Evolutionary conservation across 2,888 invertebrate genomes (phyloP), one percentile per base, ranked within the genome.

Genomic region (Oegoconia quadripuncta): DNA sequence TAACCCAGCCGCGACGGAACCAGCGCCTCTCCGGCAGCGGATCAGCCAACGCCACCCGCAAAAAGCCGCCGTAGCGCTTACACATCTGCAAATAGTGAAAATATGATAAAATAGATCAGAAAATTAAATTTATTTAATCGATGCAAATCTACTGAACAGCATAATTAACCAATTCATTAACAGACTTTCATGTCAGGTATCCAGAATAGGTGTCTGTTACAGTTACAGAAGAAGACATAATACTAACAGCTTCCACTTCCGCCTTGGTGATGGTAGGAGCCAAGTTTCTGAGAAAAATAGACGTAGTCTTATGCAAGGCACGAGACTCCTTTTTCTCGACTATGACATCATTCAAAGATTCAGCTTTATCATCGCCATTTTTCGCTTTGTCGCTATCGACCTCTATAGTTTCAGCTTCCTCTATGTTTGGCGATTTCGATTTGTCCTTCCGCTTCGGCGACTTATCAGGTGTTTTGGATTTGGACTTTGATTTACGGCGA

Each of bases 1-100:
- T 99, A 22, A 98, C 97, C 99, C 99, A 99, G 26, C 98, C 99
- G 33, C 99, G 92, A 9, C 99, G 92, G 78, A 96, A 95, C 95
- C 98, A 99, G 28, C 97, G 92, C 14, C 98, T 90, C 69, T 99
- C 99, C 0, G 97, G 96, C 63, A 97, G 92, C 0, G 99, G 99
- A 82, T 99, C 99, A 0, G 99, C 98, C 38, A 99, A 90, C 0
- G 98, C 98, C 8, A 99, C 97, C 35, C 99, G 91, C 41, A 99
- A 84, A 74, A 97, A 99, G 0, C 99, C 99, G 17, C 95, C 94
- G 62, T 95, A 97, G 29, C 94, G 93, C 65, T 94, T 94, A 74
- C 97, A 97, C 88, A 95, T 92, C 93, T 94, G 65, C 2, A 33
- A 18, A 27, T 36, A 26, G 25, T 28, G 18, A 22, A 23, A 34